Evolutionary conservation across 2,113 vertebrate genomes (phyloP), one percentile per base, ranked within the genome.

Genomic region (Abramis brama): DNA sequence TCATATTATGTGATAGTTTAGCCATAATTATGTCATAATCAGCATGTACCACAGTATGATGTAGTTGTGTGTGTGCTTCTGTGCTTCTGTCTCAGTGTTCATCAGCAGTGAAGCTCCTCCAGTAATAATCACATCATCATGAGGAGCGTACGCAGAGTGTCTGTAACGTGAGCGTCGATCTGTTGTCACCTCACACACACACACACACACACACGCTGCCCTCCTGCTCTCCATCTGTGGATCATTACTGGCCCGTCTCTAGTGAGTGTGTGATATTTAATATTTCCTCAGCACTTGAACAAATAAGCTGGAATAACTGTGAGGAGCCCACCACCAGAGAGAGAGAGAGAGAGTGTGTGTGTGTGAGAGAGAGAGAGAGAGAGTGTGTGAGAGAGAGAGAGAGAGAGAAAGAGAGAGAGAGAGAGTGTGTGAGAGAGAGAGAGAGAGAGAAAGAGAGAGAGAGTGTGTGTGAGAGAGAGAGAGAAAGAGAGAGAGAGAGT

Each of bases 221-320:
- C 89, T 92, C 89, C 92, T 94, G 94, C 93, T 94, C 96, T 91
- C 95, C 97, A 98, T 97, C 96, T 98, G 97, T 95, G 96, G 95
- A 97, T 96, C 96, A 98, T 98, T 97, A 97, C 91, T 96, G 94
- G 94, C 94, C 93, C 89, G 94, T 96, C 96, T 97, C 96, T 93
- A 96, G 96, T 96, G 96, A 96, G 96, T 88, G 93, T 96, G 94
- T 96, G 97, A 97, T 96, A 98, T 97, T 97, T 97, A 97, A 98
- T 98, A 98, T 98, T 98, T 99, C 97, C 97, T 97, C 93, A 94
- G 92, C 96, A 97, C 97, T 97, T 98, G 97, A 97, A 97, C 95
- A 98, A 98, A 98, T 97, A 98, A 94, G 94, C 47, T 90, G 94
- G 94, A 96, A 97, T 97, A 98, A 97, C 96, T 94, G 96, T 94